Percentiles rank a stretch among this genome's conserved stretches.
Evolutionary conservation across 2,797 vertebrate species (phyloP).

Genomic region (Chloroceryle inda): DNA sequence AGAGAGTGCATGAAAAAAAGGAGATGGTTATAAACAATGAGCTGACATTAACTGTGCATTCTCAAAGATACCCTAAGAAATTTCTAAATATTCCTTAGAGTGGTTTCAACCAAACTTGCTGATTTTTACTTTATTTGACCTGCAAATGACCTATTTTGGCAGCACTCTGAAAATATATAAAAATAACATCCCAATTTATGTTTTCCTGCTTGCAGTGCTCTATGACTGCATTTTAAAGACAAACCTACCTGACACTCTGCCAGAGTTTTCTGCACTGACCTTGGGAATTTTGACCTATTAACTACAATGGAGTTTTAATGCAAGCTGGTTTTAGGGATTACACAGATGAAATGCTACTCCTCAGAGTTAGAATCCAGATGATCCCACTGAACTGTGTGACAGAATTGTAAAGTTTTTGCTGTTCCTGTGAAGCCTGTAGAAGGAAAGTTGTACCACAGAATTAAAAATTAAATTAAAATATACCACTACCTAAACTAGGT

Average conservation of each 20-base stretch:
- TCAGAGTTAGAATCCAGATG: neutral
- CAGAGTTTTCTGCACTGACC: neutral
- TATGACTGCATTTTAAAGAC: constrained; percentile 31
- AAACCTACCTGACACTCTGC: neutral
- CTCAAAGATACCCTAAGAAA: neutral
- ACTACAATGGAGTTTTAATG: neutral
- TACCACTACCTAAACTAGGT: neutral
- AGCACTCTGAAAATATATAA: neutral
- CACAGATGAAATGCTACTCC: neutral
- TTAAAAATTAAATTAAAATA: neutral
- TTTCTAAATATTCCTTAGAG: neutral
- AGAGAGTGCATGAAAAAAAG: neutral
- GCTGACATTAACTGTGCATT: neutral
- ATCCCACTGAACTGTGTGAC: neutral
- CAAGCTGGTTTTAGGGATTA: neutral
- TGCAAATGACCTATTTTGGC: constrained; percentile 29
- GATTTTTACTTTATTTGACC: neutral
- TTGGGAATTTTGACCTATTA: constrained; percentile 34
- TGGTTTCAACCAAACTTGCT: neutral
- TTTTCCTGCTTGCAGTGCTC: constrained; percentile 42
- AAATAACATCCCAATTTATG: neutral
- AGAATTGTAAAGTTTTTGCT: neutral
- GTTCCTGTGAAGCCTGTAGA: neutral
- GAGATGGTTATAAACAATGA: neutral
- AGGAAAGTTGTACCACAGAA: neutral